phyloP scores from a whole-genome alignment of 2,888 invertebrate species.

The Cartodere bifasciata region DNA sequence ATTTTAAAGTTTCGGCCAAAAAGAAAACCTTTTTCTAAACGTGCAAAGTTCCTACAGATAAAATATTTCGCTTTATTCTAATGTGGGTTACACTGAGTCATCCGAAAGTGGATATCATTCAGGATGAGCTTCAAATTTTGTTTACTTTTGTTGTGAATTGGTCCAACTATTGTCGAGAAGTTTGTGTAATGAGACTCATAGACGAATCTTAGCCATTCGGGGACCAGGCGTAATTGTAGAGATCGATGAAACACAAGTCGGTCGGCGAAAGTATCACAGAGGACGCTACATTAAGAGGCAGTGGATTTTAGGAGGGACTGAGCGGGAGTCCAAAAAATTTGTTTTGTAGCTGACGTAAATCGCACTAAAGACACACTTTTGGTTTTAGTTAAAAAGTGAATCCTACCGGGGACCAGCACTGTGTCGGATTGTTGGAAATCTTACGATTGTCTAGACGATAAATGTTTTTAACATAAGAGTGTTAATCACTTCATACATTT shows the following conservation, averaged over 20 bases:
- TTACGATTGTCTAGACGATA: slow-evolving; percentile 1
- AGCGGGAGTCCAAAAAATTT: background rate
- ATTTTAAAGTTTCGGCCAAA: too few relatives aligned
- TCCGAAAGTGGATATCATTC: too few relatives aligned
- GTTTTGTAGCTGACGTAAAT: background rate
- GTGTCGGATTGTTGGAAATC: slow-evolving; percentile 8
- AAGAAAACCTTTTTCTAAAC: too few relatives aligned
- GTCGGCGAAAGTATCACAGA: background rate
- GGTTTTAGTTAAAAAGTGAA: slow-evolving; percentile 1
- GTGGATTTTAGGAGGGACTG: background rate
- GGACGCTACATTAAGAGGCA: background rate
- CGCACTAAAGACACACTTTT: too few relatives aligned
- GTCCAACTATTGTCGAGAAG: background rate
- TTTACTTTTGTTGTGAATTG: background rate
- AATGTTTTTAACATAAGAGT: slow-evolving; percentile 12
- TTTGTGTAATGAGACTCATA: background rate
- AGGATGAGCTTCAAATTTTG: too few relatives aligned
- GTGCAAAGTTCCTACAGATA: too few relatives aligned
- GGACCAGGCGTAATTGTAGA: background rate
- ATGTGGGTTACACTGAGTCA: too few relatives aligned
- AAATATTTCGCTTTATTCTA: too few relatives aligned
- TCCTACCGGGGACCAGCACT: slow-evolving; percentile 6
- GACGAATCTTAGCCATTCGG: background rate
- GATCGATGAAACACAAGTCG: background rate
- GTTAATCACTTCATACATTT: slow-evolving; percentile 17